Conservation (phyloP, 1,140 invertebrate genomes). For the Chrysomallon squamiferum region DNA sequence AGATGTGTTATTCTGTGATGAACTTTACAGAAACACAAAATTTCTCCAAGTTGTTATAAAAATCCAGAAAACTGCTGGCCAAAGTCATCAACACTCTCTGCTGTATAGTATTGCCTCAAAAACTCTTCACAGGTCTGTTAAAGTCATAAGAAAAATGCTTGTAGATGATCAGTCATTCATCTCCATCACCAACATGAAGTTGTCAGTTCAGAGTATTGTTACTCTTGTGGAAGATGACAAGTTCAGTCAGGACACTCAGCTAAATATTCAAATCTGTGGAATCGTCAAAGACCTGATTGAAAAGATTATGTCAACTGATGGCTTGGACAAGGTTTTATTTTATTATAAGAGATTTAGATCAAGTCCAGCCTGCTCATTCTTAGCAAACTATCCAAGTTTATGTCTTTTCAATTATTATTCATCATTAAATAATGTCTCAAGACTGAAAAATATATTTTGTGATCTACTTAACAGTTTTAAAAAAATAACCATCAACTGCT, state of each 20-base stretch:
- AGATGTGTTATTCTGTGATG: neutral
- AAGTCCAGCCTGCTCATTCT: too few relatives aligned
- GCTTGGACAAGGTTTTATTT: too few relatives aligned
- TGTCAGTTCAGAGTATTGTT: neutral
- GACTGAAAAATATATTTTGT: too few relatives aligned
- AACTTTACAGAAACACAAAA: neutral
- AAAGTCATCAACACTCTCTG: neutral
- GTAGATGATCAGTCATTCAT: neutral
- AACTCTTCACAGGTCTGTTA: too few relatives aligned
- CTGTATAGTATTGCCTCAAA: too few relatives aligned
- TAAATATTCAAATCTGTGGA: neutral
- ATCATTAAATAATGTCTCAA: too few relatives aligned
- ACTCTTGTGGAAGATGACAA: neutral
- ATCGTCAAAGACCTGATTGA: neutral
- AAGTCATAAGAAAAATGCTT: neutral
- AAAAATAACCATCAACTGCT: too few relatives aligned
- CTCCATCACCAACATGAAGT: neutral
- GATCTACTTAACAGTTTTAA: too few relatives aligned
- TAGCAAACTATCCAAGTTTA: too few relatives aligned
- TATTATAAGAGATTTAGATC: too few relatives aligned
- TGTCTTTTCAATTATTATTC: too few relatives aligned
- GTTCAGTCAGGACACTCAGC: neutral
- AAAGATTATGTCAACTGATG: too few relatives aligned
- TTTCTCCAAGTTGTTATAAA: slow-evolving; percentile 1
- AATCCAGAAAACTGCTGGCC: neutral